Conservation (phyloP, 2,888 invertebrate species). For the Cloeon dipterum region DNA sequence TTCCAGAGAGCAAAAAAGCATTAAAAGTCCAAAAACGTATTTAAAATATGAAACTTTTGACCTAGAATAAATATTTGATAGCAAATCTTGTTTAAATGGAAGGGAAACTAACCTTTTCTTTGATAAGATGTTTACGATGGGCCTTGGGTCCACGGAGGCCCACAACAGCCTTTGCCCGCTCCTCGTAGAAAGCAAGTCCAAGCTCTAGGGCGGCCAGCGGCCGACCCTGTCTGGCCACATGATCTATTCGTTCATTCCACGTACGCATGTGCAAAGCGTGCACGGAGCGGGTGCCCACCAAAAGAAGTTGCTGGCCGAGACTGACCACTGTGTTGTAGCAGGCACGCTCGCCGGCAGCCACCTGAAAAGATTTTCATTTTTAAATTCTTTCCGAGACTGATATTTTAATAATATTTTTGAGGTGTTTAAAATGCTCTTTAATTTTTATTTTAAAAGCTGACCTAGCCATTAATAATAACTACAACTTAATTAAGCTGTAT, state of each 20-base stretch:
- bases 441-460: too few species aligned
- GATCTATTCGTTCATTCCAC: constrained; percentile 40
- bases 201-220: constrained; percentile 29
- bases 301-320: constrained; percentile 39
- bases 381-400: background rate
- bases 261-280: constrained; percentile 34
- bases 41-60: too few species aligned
- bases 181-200: constrained; percentile 33
- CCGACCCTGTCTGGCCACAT: constrained; percentile 24
- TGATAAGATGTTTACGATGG: constrained; percentile 17
- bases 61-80: too few species aligned
- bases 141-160: constrained; percentile 26
- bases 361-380: constrained; percentile 17
- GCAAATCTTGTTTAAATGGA: too few species aligned
- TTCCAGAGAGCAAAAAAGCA: too few species aligned
- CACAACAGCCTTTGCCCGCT: constrained; percentile 27
- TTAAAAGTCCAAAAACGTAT: too few species aligned
- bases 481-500: too few species aligned
- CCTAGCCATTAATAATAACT: too few species aligned
- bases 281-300: constrained; percentile 38
- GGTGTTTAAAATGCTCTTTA: background rate
- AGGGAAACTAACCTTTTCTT: constrained; percentile 21
- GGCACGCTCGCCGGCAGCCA: constrained; percentile 46
- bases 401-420: background rate
- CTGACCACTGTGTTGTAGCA: constrained; percentile 50